Evolutionary conservation across 1,140 invertebrate genomes (phyloP), one percentile per base, ranked within the genome.

Genomic region (Catajapyx aquilonaris): DNA sequence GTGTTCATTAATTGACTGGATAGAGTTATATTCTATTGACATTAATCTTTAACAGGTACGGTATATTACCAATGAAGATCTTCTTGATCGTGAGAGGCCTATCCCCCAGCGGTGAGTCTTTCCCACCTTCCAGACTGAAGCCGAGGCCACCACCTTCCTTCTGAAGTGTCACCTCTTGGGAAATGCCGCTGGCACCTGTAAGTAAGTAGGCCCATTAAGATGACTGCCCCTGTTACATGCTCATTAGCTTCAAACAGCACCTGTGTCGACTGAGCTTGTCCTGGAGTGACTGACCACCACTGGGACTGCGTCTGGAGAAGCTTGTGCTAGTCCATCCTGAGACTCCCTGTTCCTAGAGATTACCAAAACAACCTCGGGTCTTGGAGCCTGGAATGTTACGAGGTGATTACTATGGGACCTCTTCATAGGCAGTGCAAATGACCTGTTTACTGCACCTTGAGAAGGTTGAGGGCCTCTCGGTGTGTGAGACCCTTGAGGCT

Each of bases 61-160:
- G 9, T n/a, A 28, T 28, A 9, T 55, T 61, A 86, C 85, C 85
- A 61, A 80, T 80, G 56, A 90, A 88, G 47, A 90, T 73, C 61
- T 88, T 87, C 55, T 88, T 90, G 38, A 88, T 73, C 19, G 76
- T 70, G 19, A 90, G 65, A 32, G 87, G 84, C 49, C 71, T 66
- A 55, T 91, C 81, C 10, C 87, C 87, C 32, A 72, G 58, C 1
- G 81, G 84, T 15, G 85, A 90, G 48, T 84, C 83, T 47, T 78
- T 75, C 16, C 87, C 87, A 38, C 87, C 87, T 52, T 91, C 84
- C 30, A 94, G 66, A 48, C 84, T 86, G 54, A 94, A 90, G 31
- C 87, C 87, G 28, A 91, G 63, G 7, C 86, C 85, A 41, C 81
- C 78, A 41, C 76, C 80, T 46, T 87, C 85, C 52, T 91, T 91